A percentile compares a stretch with the other conserved stretches of the same genome.
phyloP scores from a whole-genome alignment of 2,888 invertebrate genomes.

The Chalcis sispes region DNA sequence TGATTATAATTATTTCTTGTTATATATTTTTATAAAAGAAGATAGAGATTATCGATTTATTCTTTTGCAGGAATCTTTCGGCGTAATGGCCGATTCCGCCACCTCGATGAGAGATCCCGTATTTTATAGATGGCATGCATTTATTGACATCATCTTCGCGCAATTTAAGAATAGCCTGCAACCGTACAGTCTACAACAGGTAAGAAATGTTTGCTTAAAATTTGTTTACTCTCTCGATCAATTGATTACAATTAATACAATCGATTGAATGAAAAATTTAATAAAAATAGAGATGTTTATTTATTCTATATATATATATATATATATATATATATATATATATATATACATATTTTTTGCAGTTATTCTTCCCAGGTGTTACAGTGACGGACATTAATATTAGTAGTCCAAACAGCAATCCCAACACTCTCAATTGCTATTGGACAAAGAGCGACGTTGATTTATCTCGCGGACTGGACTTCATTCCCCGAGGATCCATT shows the following conservation, averaged over 20 bases:
- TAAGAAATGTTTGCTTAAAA: slow-evolving; percentile 65
- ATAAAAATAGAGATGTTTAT: too few relatives aligned
- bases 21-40: neutral
- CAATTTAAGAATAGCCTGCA: slow-evolving; percentile 84
- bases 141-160: slow-evolving; percentile 87
- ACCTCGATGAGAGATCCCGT: slow-evolving; percentile 92
- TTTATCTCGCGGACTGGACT: slow-evolving; percentile 88
- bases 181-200: slow-evolving; percentile 80
- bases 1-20: too few relatives aligned
- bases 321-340: too few relatives aligned
- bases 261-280: too few relatives aligned
- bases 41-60: neutral
- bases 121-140: slow-evolving; percentile 91
- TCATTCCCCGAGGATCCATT: slow-evolving; percentile 85
- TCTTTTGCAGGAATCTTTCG: slow-evolving; percentile 82
- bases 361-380: slow-evolving; percentile 82
- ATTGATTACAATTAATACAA: too few relatives aligned
- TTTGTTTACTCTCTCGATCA: slow-evolving; percentile 4
- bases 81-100: slow-evolving; percentile 89
- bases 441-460: slow-evolving; percentile 90
- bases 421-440: slow-evolving; percentile 79
- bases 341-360: slow-evolving; percentile 33
- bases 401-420: slow-evolving; percentile 17
- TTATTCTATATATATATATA: too few relatives aligned
- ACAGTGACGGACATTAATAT: slow-evolving; percentile 78